These are phyloP conservation scores for Empis stercorea DNA, from an alignment of 2,888 invertebrate genomes.

Conservation along the genomic window DNA sequence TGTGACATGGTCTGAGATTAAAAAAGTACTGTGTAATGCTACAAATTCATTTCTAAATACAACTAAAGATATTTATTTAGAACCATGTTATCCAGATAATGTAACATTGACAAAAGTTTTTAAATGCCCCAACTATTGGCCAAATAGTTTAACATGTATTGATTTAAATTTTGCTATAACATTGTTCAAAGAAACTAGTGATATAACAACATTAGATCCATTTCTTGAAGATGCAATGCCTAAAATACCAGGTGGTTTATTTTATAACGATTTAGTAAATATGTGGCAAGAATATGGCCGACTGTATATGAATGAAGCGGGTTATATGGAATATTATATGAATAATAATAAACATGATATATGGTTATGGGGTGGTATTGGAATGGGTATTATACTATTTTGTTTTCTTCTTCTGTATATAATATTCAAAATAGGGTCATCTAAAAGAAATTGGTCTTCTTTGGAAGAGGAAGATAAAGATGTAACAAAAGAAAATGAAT, in stretches of 20 bases:
- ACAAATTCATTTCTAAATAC: constrained; percentile 11
- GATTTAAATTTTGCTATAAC: constrained; percentile 13
- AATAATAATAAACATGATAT: constrained; percentile 12
- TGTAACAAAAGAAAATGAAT: constrained; percentile 8
- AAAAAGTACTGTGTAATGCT: constrained; percentile 11
- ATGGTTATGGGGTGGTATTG: constrained; percentile 15
- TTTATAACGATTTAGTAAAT: constrained; percentile 4
- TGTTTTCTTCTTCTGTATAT: constrained; percentile 13
- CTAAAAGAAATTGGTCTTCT: constrained; percentile 12
- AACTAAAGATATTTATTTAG: constrained; percentile 4
- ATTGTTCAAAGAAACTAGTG: constrained; percentile 6
- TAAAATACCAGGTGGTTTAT: constrained; percentile 11
- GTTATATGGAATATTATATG: constrained; percentile 11
- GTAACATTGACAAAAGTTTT: constrained; percentile 14
- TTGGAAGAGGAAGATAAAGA: constrained; percentile 9
- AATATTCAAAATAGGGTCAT: constrained; percentile 10
- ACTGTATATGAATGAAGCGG: constrained; percentile 4
- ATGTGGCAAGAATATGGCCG: constrained; percentile 14
- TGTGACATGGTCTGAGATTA: constrained; percentile 13
- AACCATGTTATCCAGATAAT: constrained; percentile 11
- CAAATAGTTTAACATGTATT: constrained; percentile 13
- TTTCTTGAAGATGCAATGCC: constrained; percentile 10
- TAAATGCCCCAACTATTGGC: constrained; percentile 15
- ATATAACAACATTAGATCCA: constrained; percentile 7
- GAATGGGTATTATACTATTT: constrained; percentile 10